Conservation (phyloP, 2,888 invertebrate genomes). For the Ochropleura plecta region DNA sequence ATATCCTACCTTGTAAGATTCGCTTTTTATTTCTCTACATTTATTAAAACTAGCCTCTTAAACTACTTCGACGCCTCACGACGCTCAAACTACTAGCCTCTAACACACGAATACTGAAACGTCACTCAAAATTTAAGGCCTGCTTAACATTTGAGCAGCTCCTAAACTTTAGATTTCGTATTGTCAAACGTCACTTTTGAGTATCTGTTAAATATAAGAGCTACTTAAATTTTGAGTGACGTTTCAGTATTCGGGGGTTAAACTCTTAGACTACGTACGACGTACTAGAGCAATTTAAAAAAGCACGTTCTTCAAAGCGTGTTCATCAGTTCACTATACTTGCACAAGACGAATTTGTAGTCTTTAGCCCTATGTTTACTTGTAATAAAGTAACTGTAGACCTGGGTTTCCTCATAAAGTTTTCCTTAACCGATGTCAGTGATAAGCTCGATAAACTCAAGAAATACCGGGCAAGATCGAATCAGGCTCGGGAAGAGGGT, state of each 20-base stretch:
- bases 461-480: background rate
- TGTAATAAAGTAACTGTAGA: background rate
- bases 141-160: too few species aligned
- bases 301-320: too few species aligned
- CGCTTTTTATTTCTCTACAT: background rate
- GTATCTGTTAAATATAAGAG: background rate
- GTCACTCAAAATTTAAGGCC: too few species aligned
- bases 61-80: too few species aligned
- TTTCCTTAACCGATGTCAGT: background rate
- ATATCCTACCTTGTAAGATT: constrained; percentile 96
- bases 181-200: too few species aligned
- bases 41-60: background rate
- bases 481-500: too few species aligned
- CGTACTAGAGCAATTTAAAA: background rate
- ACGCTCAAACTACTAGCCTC: too few species aligned
- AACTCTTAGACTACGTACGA: too few species aligned
- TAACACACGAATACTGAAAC: too few species aligned
- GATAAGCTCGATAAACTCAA: background rate
- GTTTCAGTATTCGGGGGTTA: too few species aligned
- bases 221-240: too few species aligned
- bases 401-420: background rate
- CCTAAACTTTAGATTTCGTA: too few species aligned
- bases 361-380: background rate
- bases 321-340: background rate
- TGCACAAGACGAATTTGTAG: background rate